Conservation (phyloP, 1,140 invertebrate species). For the Steinernema feltiae region DNA sequence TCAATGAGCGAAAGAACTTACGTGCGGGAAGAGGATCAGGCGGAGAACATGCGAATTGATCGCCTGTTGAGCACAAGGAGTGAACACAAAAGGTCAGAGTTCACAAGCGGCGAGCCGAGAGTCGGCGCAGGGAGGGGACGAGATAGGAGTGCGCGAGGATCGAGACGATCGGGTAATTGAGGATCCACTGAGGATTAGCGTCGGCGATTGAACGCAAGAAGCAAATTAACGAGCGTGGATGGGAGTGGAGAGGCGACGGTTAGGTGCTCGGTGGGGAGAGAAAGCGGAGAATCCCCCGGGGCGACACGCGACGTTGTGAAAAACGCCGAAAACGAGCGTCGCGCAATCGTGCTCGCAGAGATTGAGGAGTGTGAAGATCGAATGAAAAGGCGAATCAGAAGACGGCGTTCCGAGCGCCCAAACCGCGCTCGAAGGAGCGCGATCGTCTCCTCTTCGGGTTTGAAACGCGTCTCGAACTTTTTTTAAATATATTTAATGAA, state of each 20-base stretch:
- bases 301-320: not conserved
- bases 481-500: too few relatives aligned
- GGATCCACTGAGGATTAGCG: not conserved
- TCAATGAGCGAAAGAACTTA: too few relatives aligned
- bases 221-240: not conserved
- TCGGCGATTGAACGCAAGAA: not conserved
- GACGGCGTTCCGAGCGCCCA: too few relatives aligned
- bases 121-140: not conserved
- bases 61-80: not conserved
- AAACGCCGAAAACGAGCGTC: not conserved
- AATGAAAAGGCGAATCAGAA: not conserved
- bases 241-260: not conserved
- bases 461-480: too few relatives aligned
- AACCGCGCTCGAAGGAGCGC: too few relatives aligned
- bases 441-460: too few relatives aligned
- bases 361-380: not conserved
- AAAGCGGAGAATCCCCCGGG: constrained; percentile 10
- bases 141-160: too few relatives aligned
- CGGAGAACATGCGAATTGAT: not conserved
- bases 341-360: not conserved
- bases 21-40: not conserved
- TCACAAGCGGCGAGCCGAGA: not conserved
- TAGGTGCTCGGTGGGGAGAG: not conserved
- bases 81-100: not conserved
- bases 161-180: not conserved